Percentiles rank a stretch among this genome's conserved stretches.
Conservation (phyloP, 2,113 vertebrate species). For the Pituophis catenifer region DNA sequence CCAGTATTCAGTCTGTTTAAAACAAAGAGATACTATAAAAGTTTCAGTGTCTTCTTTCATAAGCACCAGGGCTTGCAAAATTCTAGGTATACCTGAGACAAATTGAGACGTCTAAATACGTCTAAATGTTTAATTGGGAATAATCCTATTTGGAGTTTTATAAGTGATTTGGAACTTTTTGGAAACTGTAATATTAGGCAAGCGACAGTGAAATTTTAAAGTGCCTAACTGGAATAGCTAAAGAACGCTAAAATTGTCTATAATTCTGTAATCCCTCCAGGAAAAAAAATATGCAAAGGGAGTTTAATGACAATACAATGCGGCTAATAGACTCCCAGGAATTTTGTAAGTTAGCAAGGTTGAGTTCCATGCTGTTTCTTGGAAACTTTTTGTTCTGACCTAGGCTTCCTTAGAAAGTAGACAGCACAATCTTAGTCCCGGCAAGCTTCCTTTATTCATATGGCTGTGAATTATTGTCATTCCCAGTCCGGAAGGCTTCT, state of each 20-base stretch:
- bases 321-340: not conserved
- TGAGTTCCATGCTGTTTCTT: not conserved
- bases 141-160: not conserved
- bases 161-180: not conserved
- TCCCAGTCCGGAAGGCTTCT: no score
- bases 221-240: not conserved
- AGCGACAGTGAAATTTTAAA: not conserved
- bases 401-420: no score
- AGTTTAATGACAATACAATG: not conserved
- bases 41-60: not conserved
- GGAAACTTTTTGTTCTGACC: not conserved
- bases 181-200: not conserved
- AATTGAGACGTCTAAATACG: no score
- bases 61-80: not conserved
- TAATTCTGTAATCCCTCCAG: not conserved
- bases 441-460: no score
- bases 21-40: not conserved
- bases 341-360: not conserved
- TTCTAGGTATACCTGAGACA: not conserved
- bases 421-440: no score
- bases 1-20: not conserved
- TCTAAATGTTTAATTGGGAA: not conserved
- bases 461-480: no score
- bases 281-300: not conserved
- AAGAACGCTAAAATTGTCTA: not conserved